Base-by-base conservation (phyloP, 2,888 invertebrate species). In the Pollenia labialis region DNA sequence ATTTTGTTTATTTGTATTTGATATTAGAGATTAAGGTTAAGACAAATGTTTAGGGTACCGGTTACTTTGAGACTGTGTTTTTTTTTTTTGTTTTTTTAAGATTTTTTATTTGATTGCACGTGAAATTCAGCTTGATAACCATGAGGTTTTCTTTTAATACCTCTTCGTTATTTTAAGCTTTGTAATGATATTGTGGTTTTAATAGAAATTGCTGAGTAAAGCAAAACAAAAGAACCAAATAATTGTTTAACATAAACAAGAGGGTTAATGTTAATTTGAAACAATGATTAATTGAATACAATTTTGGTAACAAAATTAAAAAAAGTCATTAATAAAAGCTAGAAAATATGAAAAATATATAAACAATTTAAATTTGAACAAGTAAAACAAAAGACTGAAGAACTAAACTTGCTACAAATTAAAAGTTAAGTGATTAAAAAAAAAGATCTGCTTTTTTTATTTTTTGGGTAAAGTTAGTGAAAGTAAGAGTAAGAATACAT, bases 21-120 rank as follows among this genome's bases (percentile, higher is more conserved):
- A 62, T 80, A 52, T 50, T 71, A 77, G n/a, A 80, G 86, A 86
- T 86, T 86, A 86, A 83, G 86, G 83, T 86, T 86, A 83, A 76
- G 58, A 64, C 71, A 83, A 83, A 86, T 80, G 80, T 80, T 86
- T 83, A 86, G 83, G 86, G 74, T 85, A 83, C 75, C 48, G 52
- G 69, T 42, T 40, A 40, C 46, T 52, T 46, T 54, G 6, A 32
- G n/a, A 74, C 50, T 54, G 16, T 60, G 66, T 16, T 60, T 12
- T 46, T 18, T 46, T 48, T 52, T 32, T 11, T 40, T n/a, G 12
- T 16, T 60, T 11, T 56, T 14, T 46, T 18, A 16, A 44, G 58
- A 72, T 23, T 48, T 46, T 48, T 68, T 18, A 23, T 50, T 14
- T 69, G 40, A 42, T 50, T 50, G 9, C 1, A 42, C 56, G 6